A percentile compares a stretch with the other conserved stretches of the same genome.
These are phyloP conservation scores for Neopipo cinnamomea DNA, from an alignment of 2,113 vertebrate species.

Conservation along the genomic window DNA sequence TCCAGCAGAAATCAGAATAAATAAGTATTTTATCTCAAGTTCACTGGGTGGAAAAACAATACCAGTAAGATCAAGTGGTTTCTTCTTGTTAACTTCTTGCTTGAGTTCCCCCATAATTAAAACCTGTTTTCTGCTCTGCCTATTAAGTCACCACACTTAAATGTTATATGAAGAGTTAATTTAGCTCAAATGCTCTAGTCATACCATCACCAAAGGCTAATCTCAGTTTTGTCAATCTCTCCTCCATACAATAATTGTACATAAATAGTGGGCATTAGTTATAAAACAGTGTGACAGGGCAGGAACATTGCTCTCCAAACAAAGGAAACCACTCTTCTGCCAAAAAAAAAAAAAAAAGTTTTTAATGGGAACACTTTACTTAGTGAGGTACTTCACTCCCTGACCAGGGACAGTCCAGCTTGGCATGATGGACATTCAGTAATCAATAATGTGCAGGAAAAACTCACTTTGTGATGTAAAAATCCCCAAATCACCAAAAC, in stretches of 20 bases:
- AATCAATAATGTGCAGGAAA: background rate
- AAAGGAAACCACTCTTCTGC: background rate
- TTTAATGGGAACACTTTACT: background rate
- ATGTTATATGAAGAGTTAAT: background rate
- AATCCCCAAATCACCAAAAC: background rate
- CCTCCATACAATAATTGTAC: background rate
- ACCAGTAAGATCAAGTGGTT: background rate
- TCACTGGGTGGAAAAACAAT: background rate
- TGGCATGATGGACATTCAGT: background rate
- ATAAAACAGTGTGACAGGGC: background rate
- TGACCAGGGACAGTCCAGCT: background rate
- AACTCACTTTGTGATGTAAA: background rate
- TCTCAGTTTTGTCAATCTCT: background rate
- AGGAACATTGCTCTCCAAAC: background rate
- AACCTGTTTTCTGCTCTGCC: background rate
- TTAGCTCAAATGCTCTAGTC: background rate
- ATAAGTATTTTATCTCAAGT: background rate
- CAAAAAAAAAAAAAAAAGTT: background rate
- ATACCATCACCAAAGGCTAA: background rate
- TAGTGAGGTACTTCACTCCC: background rate
- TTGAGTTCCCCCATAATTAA: background rate
- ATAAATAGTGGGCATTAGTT: background rate
- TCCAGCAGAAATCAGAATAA: background rate
- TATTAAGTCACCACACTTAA: background rate
- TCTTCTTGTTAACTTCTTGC: background rate